Evolutionary conservation across 2,888 invertebrate species (phyloP), one percentile per base, ranked within the genome.

Genomic region (Protodeltote pygarga): DNA sequence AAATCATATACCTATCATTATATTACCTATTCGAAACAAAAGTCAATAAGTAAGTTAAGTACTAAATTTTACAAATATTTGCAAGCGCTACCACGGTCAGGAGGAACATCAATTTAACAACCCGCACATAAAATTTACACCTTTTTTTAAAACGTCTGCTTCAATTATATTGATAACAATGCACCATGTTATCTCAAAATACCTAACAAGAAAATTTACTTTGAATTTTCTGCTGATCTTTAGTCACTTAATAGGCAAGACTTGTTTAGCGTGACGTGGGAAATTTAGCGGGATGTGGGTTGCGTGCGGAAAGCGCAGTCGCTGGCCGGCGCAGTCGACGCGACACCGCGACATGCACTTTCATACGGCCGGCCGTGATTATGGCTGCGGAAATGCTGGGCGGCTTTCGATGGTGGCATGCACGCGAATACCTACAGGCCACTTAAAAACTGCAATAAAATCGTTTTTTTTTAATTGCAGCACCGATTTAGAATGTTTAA

Each of bases 341-440:
- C 61, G 62, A 63, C 34, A 34, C 34, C 33, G 37, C 59, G 58
- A 53, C 64, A 65, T 67, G 67, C 66, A 68, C 71, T 76, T 77
- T 79, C 73, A 72, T 71, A 68, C 46, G 31, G 31, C 25, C 62
- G n/a, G 58, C 62, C 63, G 71, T 74, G 68, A 76, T 82, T 82
- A 80, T 57, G 61, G 72, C 27, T 57, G 40, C 70, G 75, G 71
- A 75, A 74, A 73, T 60, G 49, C 45, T 48, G 62, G 53, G 46
- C 61, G 54, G 72, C 74, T 77, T 77, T 78, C 75, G 49, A 71
- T 67, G 65, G 65, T 67, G 59, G 73, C 71, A 71, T 75, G 71
- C 79, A 78, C 77, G 77, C 77, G 39, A 75, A 62, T 68, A 52
- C 46, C 54, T 40, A 24, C 45, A 21, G 29, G 31, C 50, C 40